Evolutionary conservation across 2,797 vertebrate genomes (phyloP).

Genomic region (Sebastes goodei): DNA sequence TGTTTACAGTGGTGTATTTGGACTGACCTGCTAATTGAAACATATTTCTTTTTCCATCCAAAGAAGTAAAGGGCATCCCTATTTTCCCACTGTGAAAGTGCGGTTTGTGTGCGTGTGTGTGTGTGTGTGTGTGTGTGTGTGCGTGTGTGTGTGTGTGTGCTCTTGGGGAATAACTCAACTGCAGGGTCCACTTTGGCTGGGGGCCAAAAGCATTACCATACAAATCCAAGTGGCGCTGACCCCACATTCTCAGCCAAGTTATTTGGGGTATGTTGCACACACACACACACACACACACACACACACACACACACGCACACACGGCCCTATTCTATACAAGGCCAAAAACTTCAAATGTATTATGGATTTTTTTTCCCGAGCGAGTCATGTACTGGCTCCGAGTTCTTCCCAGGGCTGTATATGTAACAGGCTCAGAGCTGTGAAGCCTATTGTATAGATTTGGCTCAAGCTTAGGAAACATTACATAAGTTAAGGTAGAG

Average conservation of each 20-base stretch:
- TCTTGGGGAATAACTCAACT: slow-evolving; percentile 54
- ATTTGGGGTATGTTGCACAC: slow-evolving; percentile 44
- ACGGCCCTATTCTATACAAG: slow-evolving; percentile 24
- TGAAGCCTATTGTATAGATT: slow-evolving; percentile 28
- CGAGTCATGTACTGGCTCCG: slow-evolving; percentile 28
- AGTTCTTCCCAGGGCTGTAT: slow-evolving; percentile 48
- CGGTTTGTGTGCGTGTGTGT: slow-evolving; percentile 19
- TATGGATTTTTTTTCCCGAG: slow-evolving; percentile 26
- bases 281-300: neutral
- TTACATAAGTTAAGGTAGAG: slow-evolving; percentile 36
- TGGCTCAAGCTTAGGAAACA: slow-evolving; percentile 36
- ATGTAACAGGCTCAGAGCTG: slow-evolving; percentile 28
- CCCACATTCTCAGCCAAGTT: slow-evolving; percentile 49
- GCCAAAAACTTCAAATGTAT: slow-evolving; percentile 36
- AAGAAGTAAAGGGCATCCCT: slow-evolving; percentile 79
- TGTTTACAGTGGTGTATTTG: slow-evolving; percentile 79
- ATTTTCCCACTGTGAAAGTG: slow-evolving; percentile 63
- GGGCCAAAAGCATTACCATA: slow-evolving; percentile 70
- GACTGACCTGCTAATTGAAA: slow-evolving; percentile 80
- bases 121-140: slow-evolving; percentile 21
- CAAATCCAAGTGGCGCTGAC: slow-evolving; percentile 63
- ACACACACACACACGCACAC: neutral
- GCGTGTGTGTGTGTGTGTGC: slow-evolving; percentile 1
- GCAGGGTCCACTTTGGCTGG: slow-evolving; percentile 61
- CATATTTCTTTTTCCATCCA: slow-evolving; percentile 80